Evolutionary conservation across 2,888 invertebrate genomes (phyloP), one percentile per base, ranked within the genome.

Genomic region (Boloria selene): DNA sequence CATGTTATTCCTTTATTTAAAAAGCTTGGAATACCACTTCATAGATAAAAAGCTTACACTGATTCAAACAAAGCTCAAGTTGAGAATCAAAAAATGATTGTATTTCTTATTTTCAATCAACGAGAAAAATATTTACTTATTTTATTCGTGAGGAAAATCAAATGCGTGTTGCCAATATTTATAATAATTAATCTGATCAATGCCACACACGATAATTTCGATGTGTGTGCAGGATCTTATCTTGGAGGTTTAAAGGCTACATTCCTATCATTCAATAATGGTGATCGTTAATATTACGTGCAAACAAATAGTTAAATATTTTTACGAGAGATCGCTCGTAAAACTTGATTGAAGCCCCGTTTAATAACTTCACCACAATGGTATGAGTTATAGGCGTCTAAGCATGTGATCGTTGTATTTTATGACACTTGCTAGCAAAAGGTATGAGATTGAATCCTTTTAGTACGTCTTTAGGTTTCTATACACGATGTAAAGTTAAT

Each of bases 281-380:
- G 75, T 70, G 71, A 80, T 80, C 85, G 86, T 91, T 91, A 92
- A 91, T 91, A 90, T 86, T 77, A 84, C 79, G 79, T 79, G 85
- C 88, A 91, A 92, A 92, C 87, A 92, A 87, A 89, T 79, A 85
- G 85, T 91, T 90, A 91, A 92, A 91, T 86, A 91, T 90, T 90
- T 92, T 91, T 91, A 91, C 86, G 89, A 71, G 82, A 79, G 81
- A 86, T 83, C 77, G 82, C 76, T 90, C 91, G 89, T 92, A 92
- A 92, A 91, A 82, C 73, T 82, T 90, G 90, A 92, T 92, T 91
- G 90, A 90, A 85, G 80, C 75, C 79, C 73, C 74, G 77, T 85
- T 88, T 89, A 84, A 86, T 86, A 79, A 74, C 74, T 72, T 51
- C 38, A 50, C 69, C 70, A 84, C 86, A 87, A 87, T 80, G 72